phyloP scores from a whole-genome alignment of 2,113 vertebrate genomes.

The Dromaius novaehollandiae region DNA sequence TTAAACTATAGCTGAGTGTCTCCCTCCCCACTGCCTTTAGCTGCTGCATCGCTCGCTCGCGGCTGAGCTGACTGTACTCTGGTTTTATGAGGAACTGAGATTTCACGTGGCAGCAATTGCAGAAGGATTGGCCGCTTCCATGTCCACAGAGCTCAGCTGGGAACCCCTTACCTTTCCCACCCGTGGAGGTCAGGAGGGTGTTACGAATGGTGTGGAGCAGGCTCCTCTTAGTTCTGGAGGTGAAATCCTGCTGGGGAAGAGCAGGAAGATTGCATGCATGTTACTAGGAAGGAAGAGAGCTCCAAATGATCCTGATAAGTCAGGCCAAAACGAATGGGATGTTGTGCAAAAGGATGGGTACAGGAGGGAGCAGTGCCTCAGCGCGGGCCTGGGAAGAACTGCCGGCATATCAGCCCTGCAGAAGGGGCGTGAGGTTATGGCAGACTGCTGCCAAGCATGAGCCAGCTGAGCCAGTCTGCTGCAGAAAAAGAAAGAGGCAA shows the following conservation, averaged over 20 bases:
- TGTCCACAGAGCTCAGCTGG: background rate
- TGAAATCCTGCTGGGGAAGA: background rate
- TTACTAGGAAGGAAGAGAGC: background rate
- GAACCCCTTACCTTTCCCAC: background rate
- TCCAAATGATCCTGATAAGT: background rate
- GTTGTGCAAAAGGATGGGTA: background rate
- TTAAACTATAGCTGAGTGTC: background rate
- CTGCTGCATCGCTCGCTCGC: background rate
- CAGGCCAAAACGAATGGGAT: background rate
- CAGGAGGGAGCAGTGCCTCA: accelerated
- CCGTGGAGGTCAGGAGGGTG: background rate
- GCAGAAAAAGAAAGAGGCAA: background rate
- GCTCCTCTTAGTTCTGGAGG: background rate
- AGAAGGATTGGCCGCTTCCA: background rate
- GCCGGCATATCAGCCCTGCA: accelerated
- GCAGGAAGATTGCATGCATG: background rate
- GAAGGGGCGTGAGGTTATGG: background rate
- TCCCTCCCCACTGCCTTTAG: background rate
- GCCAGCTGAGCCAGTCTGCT: background rate
- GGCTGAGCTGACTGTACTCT: constrained; percentile 38
- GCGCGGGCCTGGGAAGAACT: background rate
- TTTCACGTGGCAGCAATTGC: background rate
- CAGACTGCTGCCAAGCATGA: background rate
- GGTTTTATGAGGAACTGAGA: background rate
- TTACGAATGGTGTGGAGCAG: accelerated